Percentiles rank a stretch among this genome's conserved stretches.
phyloP scores from a whole-genome alignment of 2,113 vertebrate genomes.

The Eulemur macaco region DNA sequence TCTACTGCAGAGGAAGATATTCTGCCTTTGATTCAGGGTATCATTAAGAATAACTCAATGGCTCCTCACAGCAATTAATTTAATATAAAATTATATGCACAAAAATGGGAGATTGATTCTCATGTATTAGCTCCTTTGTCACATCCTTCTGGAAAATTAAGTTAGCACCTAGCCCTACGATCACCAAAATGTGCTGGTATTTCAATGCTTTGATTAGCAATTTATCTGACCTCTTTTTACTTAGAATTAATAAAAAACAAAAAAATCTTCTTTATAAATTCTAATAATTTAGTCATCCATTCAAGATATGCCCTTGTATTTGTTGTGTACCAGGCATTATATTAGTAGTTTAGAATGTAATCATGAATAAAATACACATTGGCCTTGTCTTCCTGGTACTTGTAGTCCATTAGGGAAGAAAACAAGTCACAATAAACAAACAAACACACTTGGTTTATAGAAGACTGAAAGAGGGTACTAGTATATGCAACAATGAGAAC shows the following conservation, averaged over 20 bases:
- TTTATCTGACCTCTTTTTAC: slow-evolving; percentile 63
- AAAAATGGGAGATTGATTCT: slow-evolving; percentile 60
- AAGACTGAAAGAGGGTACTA: not conserved
- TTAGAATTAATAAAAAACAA: not conserved
- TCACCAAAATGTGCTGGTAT: slow-evolving; percentile 77
- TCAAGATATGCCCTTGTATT: not conserved
- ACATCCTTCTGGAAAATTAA: not conserved
- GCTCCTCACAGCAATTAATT: slow-evolving; percentile 76
- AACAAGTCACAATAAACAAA: not conserved
- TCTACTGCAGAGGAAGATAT: slow-evolving; percentile 38
- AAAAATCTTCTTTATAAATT: not conserved
- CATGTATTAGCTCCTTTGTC: slow-evolving; percentile 74
- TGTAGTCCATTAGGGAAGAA: not conserved
- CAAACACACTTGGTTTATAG: not conserved
- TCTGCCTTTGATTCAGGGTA: slow-evolving; percentile 53
- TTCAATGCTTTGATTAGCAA: slow-evolving; percentile 64
- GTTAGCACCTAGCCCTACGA: slow-evolving; percentile 67
- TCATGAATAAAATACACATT: not conserved
- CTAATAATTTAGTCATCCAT: not conserved
- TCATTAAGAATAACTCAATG: slow-evolving; percentile 60
- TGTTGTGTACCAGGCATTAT: not conserved
- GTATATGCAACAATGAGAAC: not conserved
- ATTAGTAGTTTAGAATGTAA: not conserved
- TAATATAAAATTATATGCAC: slow-evolving; percentile 69
- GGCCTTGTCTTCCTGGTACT: not conserved